Conservation (phyloP, 2,797 vertebrate species). For the Sciurus carolinensis region DNA sequence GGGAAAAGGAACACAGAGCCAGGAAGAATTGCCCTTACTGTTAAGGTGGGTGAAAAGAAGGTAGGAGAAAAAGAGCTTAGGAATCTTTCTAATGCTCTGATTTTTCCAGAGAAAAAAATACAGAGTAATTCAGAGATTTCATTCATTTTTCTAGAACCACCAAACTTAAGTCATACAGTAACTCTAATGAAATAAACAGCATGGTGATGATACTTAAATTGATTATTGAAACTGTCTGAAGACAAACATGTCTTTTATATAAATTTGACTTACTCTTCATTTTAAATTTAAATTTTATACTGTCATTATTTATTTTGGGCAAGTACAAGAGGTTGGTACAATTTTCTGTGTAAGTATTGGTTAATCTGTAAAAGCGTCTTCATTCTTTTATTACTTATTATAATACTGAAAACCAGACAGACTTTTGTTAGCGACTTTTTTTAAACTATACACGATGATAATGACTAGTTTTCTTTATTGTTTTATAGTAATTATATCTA, state of each 20-base stretch:
- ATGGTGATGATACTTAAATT: not conserved
- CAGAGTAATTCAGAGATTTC: not conserved
- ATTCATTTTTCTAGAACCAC: constrained; percentile 40
- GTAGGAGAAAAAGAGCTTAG: not conserved
- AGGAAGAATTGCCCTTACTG: not conserved
- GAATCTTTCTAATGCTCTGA: not conserved
- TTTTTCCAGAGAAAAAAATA: constrained; percentile 29
- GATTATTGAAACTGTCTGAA: constrained; percentile 44
- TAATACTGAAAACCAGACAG: constrained; percentile 5
- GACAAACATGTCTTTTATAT: constrained; percentile 45
- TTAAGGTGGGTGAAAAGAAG: constrained; percentile 34
- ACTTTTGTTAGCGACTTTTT: constrained; percentile 5
- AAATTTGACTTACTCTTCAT: constrained; percentile 16
- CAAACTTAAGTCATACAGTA: constrained; percentile 33
- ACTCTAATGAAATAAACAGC: constrained; percentile 36
- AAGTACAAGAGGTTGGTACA: constrained; percentile 20
- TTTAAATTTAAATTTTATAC: constrained; percentile 25
- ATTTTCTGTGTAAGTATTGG: constrained; percentile 49
- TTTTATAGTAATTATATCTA: constrained; percentile 45
- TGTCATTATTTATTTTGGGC: constrained; percentile 11
- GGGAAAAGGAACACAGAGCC: not conserved
- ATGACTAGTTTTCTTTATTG: constrained; percentile 49
- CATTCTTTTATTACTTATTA: not conserved
- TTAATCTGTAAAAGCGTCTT: constrained; percentile 33
- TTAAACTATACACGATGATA: constrained; percentile 7